These are phyloP conservation scores for Pogonophryne albipinna DNA, from an alignment of 2,797 vertebrate species.

Conservation along the genomic window DNA sequence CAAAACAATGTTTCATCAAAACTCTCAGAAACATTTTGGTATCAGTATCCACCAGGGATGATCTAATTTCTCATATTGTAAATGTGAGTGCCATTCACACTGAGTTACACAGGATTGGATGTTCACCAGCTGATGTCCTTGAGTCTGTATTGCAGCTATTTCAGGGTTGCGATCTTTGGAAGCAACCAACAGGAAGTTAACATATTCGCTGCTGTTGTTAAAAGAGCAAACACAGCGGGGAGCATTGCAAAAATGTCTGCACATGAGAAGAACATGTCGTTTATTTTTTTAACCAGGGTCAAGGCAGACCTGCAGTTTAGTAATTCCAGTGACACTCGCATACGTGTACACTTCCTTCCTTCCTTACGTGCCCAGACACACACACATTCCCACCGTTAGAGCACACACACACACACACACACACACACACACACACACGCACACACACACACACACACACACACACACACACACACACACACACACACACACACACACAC, in stretches of 20 bases:
- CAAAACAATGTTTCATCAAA: not conserved
- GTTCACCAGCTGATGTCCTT: conserved; percentile 4
- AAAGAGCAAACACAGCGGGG: conserved; percentile 9
- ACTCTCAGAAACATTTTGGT: too few relatives aligned
- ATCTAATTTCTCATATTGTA: conserved; percentile 12
- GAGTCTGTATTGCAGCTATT: conserved; percentile 18
- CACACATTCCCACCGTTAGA: not conserved
- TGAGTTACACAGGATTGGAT: not conserved
- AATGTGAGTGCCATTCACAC: not conserved
- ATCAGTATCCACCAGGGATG: not conserved
- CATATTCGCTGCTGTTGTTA: conserved; percentile 3
- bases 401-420: not conserved
- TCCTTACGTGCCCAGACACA: not conserved
- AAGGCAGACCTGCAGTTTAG: not conserved
- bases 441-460: conserved; percentile 2
- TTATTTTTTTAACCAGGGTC: not conserved
- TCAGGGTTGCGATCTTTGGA: conserved; percentile 15
- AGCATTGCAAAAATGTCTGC: not conserved
- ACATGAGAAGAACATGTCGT: not conserved
- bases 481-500: conserved; percentile 7
- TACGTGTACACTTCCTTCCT: not conserved
- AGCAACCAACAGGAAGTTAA: not conserved
- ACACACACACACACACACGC: conserved; percentile 7
- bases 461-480: conserved; percentile 1
- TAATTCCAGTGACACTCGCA: not conserved